Conservation (phyloP, 2,888 invertebrate species). For the Tolmerus cingulatus region DNA sequence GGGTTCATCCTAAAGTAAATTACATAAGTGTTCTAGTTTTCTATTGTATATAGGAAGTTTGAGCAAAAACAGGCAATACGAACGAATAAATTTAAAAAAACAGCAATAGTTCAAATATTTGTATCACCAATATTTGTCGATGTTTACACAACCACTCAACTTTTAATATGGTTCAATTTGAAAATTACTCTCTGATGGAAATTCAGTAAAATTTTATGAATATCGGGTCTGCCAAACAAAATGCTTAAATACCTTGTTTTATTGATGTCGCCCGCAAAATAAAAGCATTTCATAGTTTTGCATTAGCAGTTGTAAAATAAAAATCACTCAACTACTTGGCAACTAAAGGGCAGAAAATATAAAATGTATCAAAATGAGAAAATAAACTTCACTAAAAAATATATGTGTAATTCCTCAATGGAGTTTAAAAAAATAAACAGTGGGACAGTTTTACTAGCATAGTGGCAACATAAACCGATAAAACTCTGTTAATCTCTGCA, state of each 20-base stretch:
- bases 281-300: not conserved
- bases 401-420: not conserved
- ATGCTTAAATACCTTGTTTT: not conserved
- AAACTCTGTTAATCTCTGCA: slow-evolving; percentile 31
- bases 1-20: not conserved
- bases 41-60: not conserved
- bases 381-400: not conserved
- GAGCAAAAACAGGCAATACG: not conserved
- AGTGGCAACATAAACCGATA: slow-evolving; percentile 1
- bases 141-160: too few species aligned
- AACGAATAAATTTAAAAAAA: not conserved
- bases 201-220: too few species aligned
- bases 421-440: not conserved
- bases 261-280: not conserved
- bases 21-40: not conserved
- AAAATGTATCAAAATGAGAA: not conserved
- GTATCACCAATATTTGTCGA: too few species aligned
- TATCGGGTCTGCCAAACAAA: not conserved
- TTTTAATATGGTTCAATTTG: too few species aligned
- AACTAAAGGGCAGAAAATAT: not conserved
- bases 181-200: too few species aligned
- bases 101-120: not conserved
- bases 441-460: not conserved
- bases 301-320: not conserved
- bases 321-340: not conserved